Evolutionary conservation across 1,140 invertebrate species (phyloP).

Genomic region (Macrosteles quadrilineatus): DNA sequence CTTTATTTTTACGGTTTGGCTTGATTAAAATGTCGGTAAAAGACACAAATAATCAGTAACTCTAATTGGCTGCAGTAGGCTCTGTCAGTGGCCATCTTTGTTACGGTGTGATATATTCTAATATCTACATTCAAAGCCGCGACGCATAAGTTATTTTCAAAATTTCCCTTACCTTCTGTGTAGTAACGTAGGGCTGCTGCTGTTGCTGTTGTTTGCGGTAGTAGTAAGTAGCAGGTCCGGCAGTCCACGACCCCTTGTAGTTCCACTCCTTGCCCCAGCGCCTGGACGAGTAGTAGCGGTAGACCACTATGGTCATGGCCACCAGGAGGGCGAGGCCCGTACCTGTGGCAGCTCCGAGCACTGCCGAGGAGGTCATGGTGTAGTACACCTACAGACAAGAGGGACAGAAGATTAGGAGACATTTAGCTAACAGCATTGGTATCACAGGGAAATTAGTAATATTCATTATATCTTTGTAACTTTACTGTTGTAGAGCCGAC

Average conservation of each 20-base stretch:
- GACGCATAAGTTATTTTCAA: too few species aligned
- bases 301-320: conserved; percentile 65
- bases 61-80: too few species aligned
- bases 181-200: conserved; percentile 19
- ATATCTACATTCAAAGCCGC: too few species aligned
- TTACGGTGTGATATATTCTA: too few species aligned
- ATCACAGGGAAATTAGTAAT: too few species aligned
- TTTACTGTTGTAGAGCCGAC: too few species aligned
- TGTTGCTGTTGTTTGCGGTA: neutral
- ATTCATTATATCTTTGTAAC: too few species aligned
- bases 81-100: too few species aligned
- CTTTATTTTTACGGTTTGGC: too few species aligned
- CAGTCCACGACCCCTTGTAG: conserved; percentile 24
- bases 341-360: conserved; percentile 64
- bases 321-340: conserved; percentile 61
- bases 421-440: too few species aligned
- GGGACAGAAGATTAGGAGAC: neutral
- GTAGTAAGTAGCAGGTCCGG: conserved; percentile 26
- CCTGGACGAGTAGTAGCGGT: conserved; percentile 61
- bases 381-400: conserved; percentile 19
- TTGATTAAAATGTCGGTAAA: too few species aligned
- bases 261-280: conserved; percentile 33
- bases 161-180: conserved; percentile 37
- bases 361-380: conserved; percentile 60
- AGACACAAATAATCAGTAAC: too few species aligned